Evolutionary conservation across 2,888 invertebrate genomes (phyloP), one percentile per base, ranked within the genome.

Genomic region (Lacanobia wlatinum): DNA sequence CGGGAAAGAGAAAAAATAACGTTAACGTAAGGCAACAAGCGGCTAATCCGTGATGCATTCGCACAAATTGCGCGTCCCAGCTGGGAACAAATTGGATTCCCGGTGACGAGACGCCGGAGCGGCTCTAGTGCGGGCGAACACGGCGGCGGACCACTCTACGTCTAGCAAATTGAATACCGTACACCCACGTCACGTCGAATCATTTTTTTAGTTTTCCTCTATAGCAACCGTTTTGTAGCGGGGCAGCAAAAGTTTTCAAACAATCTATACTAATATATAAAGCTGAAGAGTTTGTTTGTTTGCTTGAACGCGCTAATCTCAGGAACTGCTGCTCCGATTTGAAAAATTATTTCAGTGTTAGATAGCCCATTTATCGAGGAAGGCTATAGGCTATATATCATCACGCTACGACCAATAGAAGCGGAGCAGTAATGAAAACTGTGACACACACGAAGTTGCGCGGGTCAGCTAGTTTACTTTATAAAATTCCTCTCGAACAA

Each of bases 81-180:
- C 79, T 87, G 80, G 76, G 76, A 86, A 84, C 86, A 91, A 92
- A 92, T 92, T 91, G 86, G 85, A 91, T 92, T 90, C 80, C 84
- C 84, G 70, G 76, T 83, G 88, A 82, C 83, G 84, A 83, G 84
- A 74, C 80, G 75, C 70, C 67, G 69, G 73, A 64, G 69, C 80
- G 80, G 74, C 67, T 63, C 64, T 21, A 63, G 66, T 64, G 59
- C 69, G 64, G 62, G 65, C 46, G 38, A 60, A 48, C 48, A 46
- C 72, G 60, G 58, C 70, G 52, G 60, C 34, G 40, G 55, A 73
- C 58, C 67, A 67, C 50, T 84, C 73, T 68, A 38, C 74, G 67
- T 67, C 61, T 73, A 67, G 55, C 55, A 70, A 76, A 80, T 76
- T 76, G 62, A 76, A 83, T 74, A 72, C 53, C 50, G 23, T 28